These are phyloP conservation scores for Tenebrio molitor DNA, from an alignment of 1,140 invertebrate genomes.

Conservation along the genomic window DNA sequence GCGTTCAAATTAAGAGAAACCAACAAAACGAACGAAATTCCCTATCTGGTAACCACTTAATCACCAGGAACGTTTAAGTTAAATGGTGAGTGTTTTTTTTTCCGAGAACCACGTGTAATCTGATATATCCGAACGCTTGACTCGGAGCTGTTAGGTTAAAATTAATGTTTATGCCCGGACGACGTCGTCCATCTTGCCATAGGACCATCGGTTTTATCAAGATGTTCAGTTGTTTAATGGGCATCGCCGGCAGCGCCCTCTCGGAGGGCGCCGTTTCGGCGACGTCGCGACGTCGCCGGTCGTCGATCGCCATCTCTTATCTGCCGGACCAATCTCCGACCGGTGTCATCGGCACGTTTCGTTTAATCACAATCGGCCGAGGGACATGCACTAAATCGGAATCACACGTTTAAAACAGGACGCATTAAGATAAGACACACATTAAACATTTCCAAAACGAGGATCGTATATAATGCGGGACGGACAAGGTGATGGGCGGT, in stretches of 20 bases:
- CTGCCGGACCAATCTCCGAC: constrained; percentile 1
- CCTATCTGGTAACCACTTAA: constrained; percentile 53
- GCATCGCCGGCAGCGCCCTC: constrained; percentile 46
- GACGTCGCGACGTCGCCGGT: constrained; percentile 3
- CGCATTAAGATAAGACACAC: constrained; percentile 30
- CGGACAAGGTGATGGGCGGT: constrained; percentile 1
- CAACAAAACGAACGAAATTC: constrained; percentile 49
- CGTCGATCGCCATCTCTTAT: neutral
- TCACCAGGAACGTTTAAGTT: constrained; percentile 57
- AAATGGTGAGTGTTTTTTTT: constrained; percentile 62
- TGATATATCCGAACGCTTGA: constrained; percentile 62
- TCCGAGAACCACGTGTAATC: constrained; percentile 63
- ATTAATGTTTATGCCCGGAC: constrained; percentile 65
- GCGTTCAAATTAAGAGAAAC: constrained; percentile 26
- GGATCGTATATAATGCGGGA: constrained; percentile 9
- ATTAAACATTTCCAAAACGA: constrained; percentile 28
- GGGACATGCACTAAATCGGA: constrained; percentile 34
- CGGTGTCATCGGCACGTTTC: constrained; percentile 5
- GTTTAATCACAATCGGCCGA: constrained; percentile 2
- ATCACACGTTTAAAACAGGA: constrained; percentile 42
- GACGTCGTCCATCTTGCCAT: constrained; percentile 64
- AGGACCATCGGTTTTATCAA: constrained; percentile 64
- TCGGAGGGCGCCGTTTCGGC: neutral
- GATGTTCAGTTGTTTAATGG: constrained; percentile 66
- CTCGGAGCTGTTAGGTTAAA: constrained; percentile 64